Percentiles rank a stretch among this genome's conserved stretches.
These are phyloP conservation scores for Rallus crepitans DNA, from an alignment of 2,797 vertebrate species.

Conservation along the genomic window DNA sequence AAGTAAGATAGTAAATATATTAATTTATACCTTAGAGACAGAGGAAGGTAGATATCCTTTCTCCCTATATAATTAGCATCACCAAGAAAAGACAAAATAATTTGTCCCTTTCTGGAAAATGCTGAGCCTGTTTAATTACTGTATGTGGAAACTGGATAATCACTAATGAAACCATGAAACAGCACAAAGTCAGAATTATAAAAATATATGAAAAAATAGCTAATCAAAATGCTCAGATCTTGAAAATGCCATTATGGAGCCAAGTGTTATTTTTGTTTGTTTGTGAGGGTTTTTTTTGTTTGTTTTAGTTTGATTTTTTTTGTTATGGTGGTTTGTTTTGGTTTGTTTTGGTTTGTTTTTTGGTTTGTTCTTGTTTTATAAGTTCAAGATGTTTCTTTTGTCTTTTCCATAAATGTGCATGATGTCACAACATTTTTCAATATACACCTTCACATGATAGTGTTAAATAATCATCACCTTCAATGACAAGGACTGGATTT, in stretches of 20 bases:
- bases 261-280: not conserved
- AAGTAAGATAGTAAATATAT: not conserved
- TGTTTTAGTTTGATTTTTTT: too few relatives aligned
- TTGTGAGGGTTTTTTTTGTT: too few relatives aligned
- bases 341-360: too few relatives aligned
- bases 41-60: not conserved
- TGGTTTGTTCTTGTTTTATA: not conserved
- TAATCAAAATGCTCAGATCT: not conserved
- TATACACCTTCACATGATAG: not conserved
- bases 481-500: not conserved
- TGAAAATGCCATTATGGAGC: not conserved
- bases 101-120: not conserved
- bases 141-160: not conserved
- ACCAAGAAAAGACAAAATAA: not conserved
- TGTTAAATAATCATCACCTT: not conserved
- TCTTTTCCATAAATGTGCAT: accelerated
- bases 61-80: not conserved
- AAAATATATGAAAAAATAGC: not conserved
- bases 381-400: not conserved
- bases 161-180: not conserved
- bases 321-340: too few relatives aligned
- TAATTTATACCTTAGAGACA: not conserved
- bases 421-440: not conserved
- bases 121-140: not conserved
- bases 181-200: accelerated